A percentile compares a stretch with the other conserved stretches of the same genome.
Conservation (phyloP, 2,113 vertebrate species). For the Calyptomena viridis region DNA sequence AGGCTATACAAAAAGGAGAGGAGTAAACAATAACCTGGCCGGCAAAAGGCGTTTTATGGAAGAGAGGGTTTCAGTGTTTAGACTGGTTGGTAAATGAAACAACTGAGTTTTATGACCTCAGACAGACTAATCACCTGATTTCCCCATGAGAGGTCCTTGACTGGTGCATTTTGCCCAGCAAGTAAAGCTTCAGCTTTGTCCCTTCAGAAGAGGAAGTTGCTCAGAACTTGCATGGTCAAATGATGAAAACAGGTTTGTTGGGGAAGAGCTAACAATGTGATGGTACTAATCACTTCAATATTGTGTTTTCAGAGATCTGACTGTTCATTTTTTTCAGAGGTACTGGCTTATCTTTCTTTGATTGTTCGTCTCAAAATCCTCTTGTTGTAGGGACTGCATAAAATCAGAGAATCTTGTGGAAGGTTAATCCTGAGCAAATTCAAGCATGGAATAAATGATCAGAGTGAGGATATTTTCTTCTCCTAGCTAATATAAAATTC, state of each 20-base stretch:
- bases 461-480: neutral
- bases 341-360: neutral
- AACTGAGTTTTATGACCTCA: neutral
- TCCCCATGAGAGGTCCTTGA: neutral
- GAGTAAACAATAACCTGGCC: neutral
- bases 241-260: neutral
- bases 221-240: neutral
- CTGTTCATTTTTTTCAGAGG: neutral
- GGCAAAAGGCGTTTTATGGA: neutral
- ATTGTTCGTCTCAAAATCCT: neutral
- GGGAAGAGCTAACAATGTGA: neutral
- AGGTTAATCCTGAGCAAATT: neutral
- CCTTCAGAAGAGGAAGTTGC: neutral
- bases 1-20: neutral
- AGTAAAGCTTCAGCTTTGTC: neutral
- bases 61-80: neutral
- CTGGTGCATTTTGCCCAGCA: neutral
- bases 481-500: neutral
- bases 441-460: neutral
- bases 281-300: neutral
- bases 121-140: fast-evolving
- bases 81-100: neutral
- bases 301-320: neutral
- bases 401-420: neutral
- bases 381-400: neutral